Conservation (phyloP, 1,140 invertebrate species). For the Carcinoscorpius rotundicauda region DNA sequence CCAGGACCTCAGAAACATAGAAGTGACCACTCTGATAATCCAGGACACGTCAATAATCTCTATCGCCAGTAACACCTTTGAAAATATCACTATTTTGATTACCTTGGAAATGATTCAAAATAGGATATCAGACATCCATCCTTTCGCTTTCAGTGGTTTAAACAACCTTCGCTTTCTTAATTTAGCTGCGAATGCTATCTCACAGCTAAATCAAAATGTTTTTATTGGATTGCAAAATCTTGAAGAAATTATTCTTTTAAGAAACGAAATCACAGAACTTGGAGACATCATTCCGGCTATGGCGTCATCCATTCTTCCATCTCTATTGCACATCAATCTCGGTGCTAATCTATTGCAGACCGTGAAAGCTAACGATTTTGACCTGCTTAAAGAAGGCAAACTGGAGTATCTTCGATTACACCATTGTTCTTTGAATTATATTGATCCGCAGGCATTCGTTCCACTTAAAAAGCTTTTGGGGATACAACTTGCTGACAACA, state of each 20-base stretch:
- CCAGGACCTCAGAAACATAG: no score
- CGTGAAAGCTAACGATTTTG: not conserved
- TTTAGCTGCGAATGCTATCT: not conserved
- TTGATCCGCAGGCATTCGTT: not conserved
- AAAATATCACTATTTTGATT: not conserved
- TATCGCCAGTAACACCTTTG: no score
- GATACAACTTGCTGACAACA: not conserved
- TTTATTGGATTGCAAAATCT: slow-evolving; percentile 15
- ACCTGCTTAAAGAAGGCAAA: not conserved
- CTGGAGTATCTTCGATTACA: not conserved
- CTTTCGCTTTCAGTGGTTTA: not conserved
- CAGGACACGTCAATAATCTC: no score
- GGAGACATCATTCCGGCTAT: not conserved
- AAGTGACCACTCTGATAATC: no score
- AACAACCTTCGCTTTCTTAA: not conserved
- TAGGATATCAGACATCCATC: not conserved
- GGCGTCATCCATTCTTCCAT: not conserved
- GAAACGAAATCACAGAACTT: not conserved
- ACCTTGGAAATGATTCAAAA: slow-evolving; percentile 1
- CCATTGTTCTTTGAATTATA: not conserved
- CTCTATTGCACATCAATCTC: not conserved
- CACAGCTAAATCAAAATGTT: slow-evolving; percentile 1
- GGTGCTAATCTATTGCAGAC: not conserved
- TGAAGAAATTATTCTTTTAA: slow-evolving; percentile 6
- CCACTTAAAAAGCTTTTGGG: not conserved